Percentiles rank a stretch among this genome's conserved stretches.
phyloP scores from a whole-genome alignment of 2,888 invertebrate species.

The Globia sparganii region DNA sequence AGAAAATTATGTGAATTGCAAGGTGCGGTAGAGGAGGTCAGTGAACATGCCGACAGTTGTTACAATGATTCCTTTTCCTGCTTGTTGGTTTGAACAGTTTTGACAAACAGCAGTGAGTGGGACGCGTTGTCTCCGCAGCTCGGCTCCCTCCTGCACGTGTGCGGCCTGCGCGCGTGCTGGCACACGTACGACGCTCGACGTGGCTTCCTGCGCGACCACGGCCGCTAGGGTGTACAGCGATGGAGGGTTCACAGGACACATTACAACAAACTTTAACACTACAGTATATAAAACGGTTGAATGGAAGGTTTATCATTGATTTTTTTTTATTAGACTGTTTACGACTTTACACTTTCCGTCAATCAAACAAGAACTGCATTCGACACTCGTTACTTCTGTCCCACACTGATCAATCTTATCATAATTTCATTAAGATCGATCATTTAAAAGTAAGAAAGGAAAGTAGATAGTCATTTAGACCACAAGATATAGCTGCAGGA shows the following conservation, averaged over 20 bases:
- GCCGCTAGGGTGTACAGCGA: conserved; percentile 1
- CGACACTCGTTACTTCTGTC: neutral
- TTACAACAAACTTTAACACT: neutral
- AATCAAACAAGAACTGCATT: neutral
- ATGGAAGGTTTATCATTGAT: neutral
- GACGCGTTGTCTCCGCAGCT: conserved; percentile 2
- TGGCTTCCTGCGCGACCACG: conserved; percentile 64
- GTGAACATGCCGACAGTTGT: neutral
- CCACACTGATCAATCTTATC: neutral
- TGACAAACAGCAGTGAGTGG: conserved; percentile 10
- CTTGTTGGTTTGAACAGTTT: neutral
- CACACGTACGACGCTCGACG: conserved; percentile 61
- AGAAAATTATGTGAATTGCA: neutral
- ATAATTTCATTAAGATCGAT: neutral
- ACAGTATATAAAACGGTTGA: neutral
- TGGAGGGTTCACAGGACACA: conserved; percentile 15
- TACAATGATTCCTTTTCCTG: neutral
- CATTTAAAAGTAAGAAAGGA: neutral
- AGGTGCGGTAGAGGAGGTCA: neutral
- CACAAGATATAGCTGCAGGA: neutral
- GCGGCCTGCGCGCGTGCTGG: conserved; percentile 23
- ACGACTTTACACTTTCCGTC: neutral
- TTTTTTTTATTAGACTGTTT: neutral
- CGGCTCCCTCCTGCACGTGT: conserved; percentile 62
- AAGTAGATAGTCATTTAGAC: neutral